Evolutionary conservation across 1,140 invertebrate genomes (phyloP), one percentile per base, ranked within the genome.

Genomic region (Coenobita brevimanus): DNA sequence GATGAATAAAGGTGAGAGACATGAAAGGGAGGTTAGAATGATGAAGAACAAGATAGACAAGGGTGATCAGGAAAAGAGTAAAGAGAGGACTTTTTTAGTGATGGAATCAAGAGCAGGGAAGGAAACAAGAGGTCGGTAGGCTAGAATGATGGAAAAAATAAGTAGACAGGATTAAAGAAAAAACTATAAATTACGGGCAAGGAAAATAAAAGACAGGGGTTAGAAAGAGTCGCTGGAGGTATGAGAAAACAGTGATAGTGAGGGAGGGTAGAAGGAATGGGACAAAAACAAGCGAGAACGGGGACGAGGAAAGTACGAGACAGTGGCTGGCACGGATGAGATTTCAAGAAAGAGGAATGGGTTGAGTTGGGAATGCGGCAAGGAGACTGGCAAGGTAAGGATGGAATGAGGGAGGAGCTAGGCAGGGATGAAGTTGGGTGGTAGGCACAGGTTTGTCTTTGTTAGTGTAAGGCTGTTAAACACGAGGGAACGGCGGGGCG

Each of bases 381-480:
- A 71, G 67, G 33, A 30, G 33, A 13, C n/a, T 15, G 33, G 67
- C n/a, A n/a, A 30, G 30, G 21, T 24, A 30, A 71, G 33, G 41
- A 21, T n/a, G 1, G 1, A 30, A 17, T 10, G 46, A 30, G 50
- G 13, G 43, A 30, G 46, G 36, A 10, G 33, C 0, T 0, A 24
- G 2, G 27, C 6, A 36, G 15, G 36, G 24, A 54, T 54, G 50
- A 54, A 21, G 50, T 3, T 17, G 57, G n/a, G 57, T 33, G 6
- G 76, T 21, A 24, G 3, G 10, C 30, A 24, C 30, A 81, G 78
- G 78, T 64, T 81, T 81, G 78, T 33, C 78, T 38, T 64, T 64
- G 78, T 81, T 81, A 81, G 78, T 62, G 78, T 36, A 38, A 8
- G 41, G 27, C 78, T 64, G 78, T 64, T 81, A 81, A 81, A 81